Conservation (phyloP, 2,113 vertebrate genomes). For the Tragelaphus buxtoni region DNA sequence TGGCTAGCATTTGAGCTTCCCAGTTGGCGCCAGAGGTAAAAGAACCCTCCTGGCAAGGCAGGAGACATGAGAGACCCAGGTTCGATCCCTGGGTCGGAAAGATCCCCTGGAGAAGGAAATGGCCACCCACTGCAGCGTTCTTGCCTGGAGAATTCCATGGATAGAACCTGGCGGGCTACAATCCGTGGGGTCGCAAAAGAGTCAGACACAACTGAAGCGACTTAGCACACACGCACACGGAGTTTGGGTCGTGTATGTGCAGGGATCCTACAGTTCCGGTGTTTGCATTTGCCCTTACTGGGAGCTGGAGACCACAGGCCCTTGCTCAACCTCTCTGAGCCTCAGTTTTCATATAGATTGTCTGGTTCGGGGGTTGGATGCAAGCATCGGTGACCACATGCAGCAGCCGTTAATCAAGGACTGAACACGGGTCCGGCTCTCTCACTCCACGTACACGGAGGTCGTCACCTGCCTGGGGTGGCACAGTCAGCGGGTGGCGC, state of each 20-base stretch:
- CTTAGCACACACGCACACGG: fast-evolving
- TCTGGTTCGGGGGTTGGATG: fast-evolving
- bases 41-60: not conserved
- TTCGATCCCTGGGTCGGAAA: fast-evolving
- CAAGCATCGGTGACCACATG: fast-evolving
- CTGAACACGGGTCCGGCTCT: fast-evolving
- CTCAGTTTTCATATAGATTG: fast-evolving
- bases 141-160: not conserved
- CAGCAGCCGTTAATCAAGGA: fast-evolving
- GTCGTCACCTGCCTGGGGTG: fast-evolving
- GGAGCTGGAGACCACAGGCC: fast-evolving
- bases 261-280: fast-evolving
- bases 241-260: not conserved
- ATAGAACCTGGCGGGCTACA: not conserved
- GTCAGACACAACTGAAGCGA: not conserved
- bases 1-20: not conserved
- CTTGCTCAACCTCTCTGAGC: fast-evolving
- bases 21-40: not conserved
- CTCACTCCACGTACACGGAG: fast-evolving
- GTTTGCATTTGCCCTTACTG: fast-evolving
- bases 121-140: not conserved
- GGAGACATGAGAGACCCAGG: not conserved
- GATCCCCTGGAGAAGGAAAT: not conserved
- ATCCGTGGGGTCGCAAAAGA: not conserved
- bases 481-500: fast-evolving